These are phyloP conservation scores for Molorchus minor DNA, from an alignment of 2,888 invertebrate species.

Conservation along the genomic window DNA sequence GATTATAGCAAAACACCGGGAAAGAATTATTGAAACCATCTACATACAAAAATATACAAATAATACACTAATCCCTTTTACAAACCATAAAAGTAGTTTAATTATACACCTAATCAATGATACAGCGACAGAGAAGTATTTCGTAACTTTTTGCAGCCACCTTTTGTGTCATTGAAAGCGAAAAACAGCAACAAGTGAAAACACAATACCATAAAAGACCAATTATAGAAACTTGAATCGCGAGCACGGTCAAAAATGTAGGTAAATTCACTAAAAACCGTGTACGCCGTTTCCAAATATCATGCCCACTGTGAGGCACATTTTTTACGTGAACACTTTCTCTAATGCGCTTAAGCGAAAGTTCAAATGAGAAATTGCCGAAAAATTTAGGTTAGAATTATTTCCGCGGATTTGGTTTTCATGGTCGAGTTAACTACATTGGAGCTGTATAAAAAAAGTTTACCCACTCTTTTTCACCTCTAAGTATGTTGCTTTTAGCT, in stretches of 20 bases:
- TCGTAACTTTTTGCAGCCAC: too few relatives aligned
- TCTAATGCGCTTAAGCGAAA: constrained; percentile 19
- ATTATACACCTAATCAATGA: too few relatives aligned
- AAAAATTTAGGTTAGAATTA: constrained; percentile 10
- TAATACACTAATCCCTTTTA: too few relatives aligned
- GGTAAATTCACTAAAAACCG: constrained; percentile 9
- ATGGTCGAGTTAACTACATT: constrained; percentile 9
- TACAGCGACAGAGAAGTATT: too few relatives aligned
- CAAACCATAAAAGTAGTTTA: too few relatives aligned
- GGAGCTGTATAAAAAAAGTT: too few relatives aligned
- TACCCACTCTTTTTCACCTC: too few relatives aligned
- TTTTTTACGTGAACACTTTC: constrained; percentile 8
- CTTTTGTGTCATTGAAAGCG: constrained; percentile 7
- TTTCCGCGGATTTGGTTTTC: constrained; percentile 1
- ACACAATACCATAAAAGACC: not conserved
- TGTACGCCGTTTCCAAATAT: constrained; percentile 9
- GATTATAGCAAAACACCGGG: too few relatives aligned
- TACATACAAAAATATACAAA: too few relatives aligned
- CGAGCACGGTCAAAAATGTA: constrained; percentile 6
- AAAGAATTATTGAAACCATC: too few relatives aligned
- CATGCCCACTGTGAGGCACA: constrained; percentile 1
- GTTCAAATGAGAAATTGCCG: constrained; percentile 12
- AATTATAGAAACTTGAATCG: constrained; percentile 4
- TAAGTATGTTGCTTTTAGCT: too few relatives aligned
- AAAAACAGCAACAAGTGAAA: constrained; percentile 11